Evolutionary conservation across 2,113 vertebrate species (phyloP), one percentile per base, ranked within the genome.

Genomic region (Barnardius zonarius): DNA sequence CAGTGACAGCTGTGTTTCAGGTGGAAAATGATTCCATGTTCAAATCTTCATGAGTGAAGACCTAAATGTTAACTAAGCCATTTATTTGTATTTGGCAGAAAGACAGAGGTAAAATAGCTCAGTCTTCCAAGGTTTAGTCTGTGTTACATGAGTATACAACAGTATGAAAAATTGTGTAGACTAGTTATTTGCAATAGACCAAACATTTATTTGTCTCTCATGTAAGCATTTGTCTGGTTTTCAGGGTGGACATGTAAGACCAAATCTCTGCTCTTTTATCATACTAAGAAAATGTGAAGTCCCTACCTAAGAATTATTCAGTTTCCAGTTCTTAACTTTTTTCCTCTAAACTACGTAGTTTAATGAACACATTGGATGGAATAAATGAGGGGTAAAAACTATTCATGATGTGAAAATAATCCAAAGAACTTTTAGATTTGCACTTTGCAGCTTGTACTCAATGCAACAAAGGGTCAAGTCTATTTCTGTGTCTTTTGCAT

Each of bases 121-220:
- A 72, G 39, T 52, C 31, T 80, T 92, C 59, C 61, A 33, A 90
- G 43, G 43, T 55, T 90, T 86, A 81, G 37, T 6, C 59, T 82
- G 25, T 55, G 9, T 72, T 89, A 75, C 0, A 0, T 67, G 30
- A 81, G 15, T 61, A 28, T n/a, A 13, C 20, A 91, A 48, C 31
- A 68, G 16, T 35, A 84, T 9, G 30, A 89, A 92, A 81, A 67
- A 30, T 27, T 82, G 66, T 82, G 66, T 91, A 91, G 83, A 84
- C 77, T 46, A 66, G 48, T 61, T 84, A 37, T 64, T 93, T 93
- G 30, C 33, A 68, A 55, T 43, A 92, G 91, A 84, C 77, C 77
- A 96, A 95, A 92, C 64, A 93, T 92, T 95, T 94, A 84, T 90
- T 93, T 92, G 25, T 55, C 35, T 86, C 15, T 78, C 39, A 41